A percentile compares a stretch with the other conserved stretches of the same genome.
These are phyloP conservation scores for Drosophila equinoxialis DNA, from an alignment of 1,140 invertebrate species.

Conservation along the genomic window DNA sequence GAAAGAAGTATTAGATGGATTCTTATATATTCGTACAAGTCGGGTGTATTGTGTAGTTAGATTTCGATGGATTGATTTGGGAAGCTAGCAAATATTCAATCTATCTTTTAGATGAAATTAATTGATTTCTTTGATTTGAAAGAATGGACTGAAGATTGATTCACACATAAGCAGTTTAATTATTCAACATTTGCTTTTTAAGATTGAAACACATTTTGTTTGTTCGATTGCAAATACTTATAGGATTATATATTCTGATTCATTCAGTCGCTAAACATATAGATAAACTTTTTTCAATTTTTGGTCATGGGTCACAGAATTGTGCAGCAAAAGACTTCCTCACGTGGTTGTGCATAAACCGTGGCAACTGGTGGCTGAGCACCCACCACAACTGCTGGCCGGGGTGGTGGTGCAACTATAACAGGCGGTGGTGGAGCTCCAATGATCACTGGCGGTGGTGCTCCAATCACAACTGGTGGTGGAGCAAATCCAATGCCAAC, in stretches of 20 bases:
- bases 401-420: conserved; percentile 39
- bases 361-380: conserved; percentile 43
- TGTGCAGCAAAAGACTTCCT: conserved; percentile 47
- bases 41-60: too few relatives aligned
- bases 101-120: too few relatives aligned
- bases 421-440: conserved; percentile 41
- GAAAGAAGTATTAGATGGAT: too few relatives aligned
- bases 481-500: conserved; percentile 60
- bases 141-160: too few relatives aligned
- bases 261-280: conserved; percentile 29
- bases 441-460: conserved; percentile 26
- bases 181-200: neutral
- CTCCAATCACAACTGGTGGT: conserved; percentile 39
- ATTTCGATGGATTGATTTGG: too few relatives aligned
- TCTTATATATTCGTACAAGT: too few relatives aligned
- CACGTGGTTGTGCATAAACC: conserved; percentile 42
- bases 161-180: neutral
- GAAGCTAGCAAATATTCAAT: too few relatives aligned
- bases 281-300: neutral
- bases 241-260: conserved; percentile 38
- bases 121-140: too few relatives aligned
- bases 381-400: conserved; percentile 49
- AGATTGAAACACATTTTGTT: neutral
- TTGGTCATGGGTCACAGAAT: conserved; percentile 35
- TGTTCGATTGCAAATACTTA: conserved; percentile 21